phyloP scores from a whole-genome alignment of 2,797 vertebrate genomes.

The Loris lydekkerianus region DNA sequence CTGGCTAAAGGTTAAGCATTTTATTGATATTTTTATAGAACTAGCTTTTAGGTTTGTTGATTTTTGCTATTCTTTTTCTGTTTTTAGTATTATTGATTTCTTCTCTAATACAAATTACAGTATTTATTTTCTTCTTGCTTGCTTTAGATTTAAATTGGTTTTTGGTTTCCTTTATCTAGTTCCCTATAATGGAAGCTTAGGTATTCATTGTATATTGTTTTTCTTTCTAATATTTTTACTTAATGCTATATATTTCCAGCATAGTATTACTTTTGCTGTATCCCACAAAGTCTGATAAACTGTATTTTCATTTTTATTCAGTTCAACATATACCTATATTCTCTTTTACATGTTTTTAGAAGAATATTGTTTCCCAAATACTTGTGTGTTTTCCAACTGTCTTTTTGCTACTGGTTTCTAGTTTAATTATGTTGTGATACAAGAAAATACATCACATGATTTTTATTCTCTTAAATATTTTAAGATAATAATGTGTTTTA shows the following conservation, averaged over 20 bases:
- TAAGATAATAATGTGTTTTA: background rate
- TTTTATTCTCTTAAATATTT: background rate
- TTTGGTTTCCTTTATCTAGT: background rate
- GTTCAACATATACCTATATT: no score
- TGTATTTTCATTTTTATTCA: no score
- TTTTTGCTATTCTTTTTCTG: background rate
- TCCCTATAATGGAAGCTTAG: background rate
- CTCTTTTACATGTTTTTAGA: no score
- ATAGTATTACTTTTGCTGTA: no score
- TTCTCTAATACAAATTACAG: background rate
- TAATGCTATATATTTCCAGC: background rate
- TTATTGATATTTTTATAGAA: background rate
- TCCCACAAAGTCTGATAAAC: no score
- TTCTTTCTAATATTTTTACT: background rate
- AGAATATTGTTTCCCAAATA: no score
- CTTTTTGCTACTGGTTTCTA: no score
- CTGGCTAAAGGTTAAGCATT: background rate
- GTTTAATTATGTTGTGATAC: no score
- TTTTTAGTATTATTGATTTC: background rate
- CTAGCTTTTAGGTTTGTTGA: background rate
- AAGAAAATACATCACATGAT: background rate
- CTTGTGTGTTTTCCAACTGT: no score
- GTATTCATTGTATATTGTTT: background rate
- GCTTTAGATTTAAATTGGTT: background rate
- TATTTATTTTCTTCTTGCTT: background rate